Base-by-base conservation (phyloP, 2,113 vertebrate species). In the Solea senegalensis region DNA sequence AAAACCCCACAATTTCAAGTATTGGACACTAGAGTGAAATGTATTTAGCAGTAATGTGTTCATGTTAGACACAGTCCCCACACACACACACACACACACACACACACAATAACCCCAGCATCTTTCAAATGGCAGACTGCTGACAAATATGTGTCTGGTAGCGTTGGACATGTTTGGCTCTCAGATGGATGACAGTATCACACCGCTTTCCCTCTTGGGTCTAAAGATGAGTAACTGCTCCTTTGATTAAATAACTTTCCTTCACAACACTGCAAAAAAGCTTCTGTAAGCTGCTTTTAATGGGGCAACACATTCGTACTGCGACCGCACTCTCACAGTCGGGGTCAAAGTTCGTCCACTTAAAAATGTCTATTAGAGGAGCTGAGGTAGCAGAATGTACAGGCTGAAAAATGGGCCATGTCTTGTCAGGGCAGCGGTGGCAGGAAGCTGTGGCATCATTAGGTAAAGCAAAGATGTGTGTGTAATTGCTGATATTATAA, bases 371-470 rank as follows among this genome's bases (percentile, higher is more conserved):
- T 95, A 92, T 92, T 95, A 92, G 85, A 80, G 87, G 90, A 95
- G 95, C 94, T 96, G 95, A 97, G 92, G 82, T 90, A 92, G 96
- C 95, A 95, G 83, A 96, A 95, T 90, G 66, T 83, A 76, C 88
- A 27, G 90, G 86, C 86, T 95, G 94, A 95, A 94, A 95, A 96
- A 95, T 95, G 91, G 90, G 74, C 78, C 16, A 28, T 83, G 86
- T 74, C 80, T 93, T 71, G 27, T 86, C 92, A 91, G 90, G 91
- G 83, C 88, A 90, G n/a, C 82, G 65, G 79, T 76, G 92, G 88
- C 91, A 91, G 87, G 77, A 85, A 90, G 86, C 92, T 91, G 85
- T 77, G 67, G 87, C 85, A 88, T 92, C 90, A 90, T 92, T 94
- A 91, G 88, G 82, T 64, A 89, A 91, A 92, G 79, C 74, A 88